Evolutionary conservation across 2,113 vertebrate species (phyloP).

Genomic region (Alces alces): DNA sequence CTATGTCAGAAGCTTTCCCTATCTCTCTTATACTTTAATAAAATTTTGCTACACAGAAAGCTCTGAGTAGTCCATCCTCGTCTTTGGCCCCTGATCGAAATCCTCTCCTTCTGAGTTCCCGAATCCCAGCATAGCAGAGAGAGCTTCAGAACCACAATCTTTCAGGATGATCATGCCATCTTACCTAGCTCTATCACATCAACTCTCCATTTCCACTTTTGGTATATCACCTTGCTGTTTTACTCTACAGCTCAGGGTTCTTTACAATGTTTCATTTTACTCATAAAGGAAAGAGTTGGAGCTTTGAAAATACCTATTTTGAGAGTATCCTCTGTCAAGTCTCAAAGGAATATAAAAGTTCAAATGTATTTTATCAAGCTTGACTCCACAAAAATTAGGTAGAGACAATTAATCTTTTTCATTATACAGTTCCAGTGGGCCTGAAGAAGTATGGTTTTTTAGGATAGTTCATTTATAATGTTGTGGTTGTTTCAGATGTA

Average conservation of each 20-base stretch:
- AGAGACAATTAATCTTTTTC: background rate
- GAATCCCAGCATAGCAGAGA: background rate
- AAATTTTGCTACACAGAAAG: background rate
- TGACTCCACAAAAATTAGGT: background rate
- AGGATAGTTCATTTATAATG: background rate
- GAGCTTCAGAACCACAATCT: background rate
- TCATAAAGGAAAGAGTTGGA: background rate
- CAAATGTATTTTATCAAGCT: background rate
- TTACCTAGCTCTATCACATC: background rate
- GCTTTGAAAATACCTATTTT: background rate
- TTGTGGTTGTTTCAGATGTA: background rate
- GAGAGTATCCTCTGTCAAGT: background rate
- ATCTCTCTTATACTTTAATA: background rate
- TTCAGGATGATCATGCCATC: background rate
- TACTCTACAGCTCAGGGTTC: background rate
- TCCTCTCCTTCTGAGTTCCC: background rate
- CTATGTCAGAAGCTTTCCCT: background rate
- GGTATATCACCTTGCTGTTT: background rate
- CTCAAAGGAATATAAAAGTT: background rate
- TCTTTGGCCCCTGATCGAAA: background rate
- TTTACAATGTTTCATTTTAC: background rate
- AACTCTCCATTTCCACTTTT: background rate
- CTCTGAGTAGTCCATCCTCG: background rate
- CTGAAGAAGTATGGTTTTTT: background rate
- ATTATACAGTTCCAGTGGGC: background rate